A percentile compares a stretch with the other conserved stretches of the same genome.
These are phyloP conservation scores for Chrysodeixis includens DNA, from an alignment of 2,888 invertebrate genomes.

Conservation along the genomic window DNA sequence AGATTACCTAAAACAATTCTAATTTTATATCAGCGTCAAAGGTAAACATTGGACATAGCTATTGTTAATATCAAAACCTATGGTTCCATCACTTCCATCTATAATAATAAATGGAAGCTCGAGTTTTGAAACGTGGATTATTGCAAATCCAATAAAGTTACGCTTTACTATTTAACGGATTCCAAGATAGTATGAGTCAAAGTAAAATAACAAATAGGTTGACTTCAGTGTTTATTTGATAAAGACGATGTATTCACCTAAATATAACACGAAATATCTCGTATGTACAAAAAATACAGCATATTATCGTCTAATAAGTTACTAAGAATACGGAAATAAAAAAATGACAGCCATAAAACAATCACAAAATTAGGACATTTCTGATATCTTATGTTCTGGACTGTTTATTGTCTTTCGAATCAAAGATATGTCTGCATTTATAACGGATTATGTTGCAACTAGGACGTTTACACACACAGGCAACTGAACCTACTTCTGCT, in stretches of 20 bases:
- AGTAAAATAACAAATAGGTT: slow-evolving; percentile 36
- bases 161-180: not conserved
- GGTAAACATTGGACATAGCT: not conserved
- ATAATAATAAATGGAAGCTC: not conserved
- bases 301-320: slow-evolving; percentile 51
- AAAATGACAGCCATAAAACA: slow-evolving; percentile 65
- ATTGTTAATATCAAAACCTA: no score
- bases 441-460: slow-evolving; percentile 7
- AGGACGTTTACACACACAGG: slow-evolving; percentile 10
- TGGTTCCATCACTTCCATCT: no score
- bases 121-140: not conserved
- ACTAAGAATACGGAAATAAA: slow-evolving; percentile 53
- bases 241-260: slow-evolving; percentile 40
- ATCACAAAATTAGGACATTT: slow-evolving; percentile 62
- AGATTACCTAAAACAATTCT: not conserved
- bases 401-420: slow-evolving; percentile 13
- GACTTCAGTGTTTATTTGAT: slow-evolving; percentile 44
- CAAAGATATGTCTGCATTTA: slow-evolving; percentile 5
- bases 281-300: slow-evolving; percentile 60
- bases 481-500: slow-evolving; percentile 11
- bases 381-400: slow-evolving; percentile 59
- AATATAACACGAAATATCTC: slow-evolving; percentile 51
- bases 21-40: not conserved
- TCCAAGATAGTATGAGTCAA: slow-evolving; percentile 6
- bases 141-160: not conserved